A percentile compares a stretch with the other conserved stretches of the same genome.
Evolutionary conservation across 2,113 vertebrate species (phyloP).

Genomic region (Leiothrix lutea): DNA sequence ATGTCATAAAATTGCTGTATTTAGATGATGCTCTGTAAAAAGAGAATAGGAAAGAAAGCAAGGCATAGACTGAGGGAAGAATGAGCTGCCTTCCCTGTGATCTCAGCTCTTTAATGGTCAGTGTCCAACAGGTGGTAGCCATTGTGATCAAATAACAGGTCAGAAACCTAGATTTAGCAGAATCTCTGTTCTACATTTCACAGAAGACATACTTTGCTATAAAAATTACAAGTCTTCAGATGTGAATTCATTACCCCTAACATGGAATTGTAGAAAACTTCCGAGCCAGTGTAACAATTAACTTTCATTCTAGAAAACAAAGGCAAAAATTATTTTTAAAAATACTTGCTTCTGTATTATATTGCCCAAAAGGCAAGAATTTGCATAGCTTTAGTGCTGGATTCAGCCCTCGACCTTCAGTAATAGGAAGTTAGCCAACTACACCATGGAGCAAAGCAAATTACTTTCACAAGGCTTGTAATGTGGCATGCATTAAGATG

Average conservation of each 20-base stretch:
- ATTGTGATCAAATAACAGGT: background rate
- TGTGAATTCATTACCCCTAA: background rate
- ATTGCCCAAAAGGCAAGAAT: slow-evolving; percentile 44
- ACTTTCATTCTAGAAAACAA: background rate
- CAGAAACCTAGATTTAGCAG: background rate
- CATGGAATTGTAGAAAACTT: background rate
- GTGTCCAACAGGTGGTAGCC: accelerated
- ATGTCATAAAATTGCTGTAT: background rate
- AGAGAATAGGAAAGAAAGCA: background rate
- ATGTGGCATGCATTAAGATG: slow-evolving; percentile 71
- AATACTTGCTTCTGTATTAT: background rate
- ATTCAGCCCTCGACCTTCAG: slow-evolving; percentile 54
- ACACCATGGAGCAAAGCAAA: slow-evolving; percentile 51
- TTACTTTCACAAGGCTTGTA: slow-evolving; percentile 62
- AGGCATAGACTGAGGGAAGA: background rate
- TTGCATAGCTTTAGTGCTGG: slow-evolving; percentile 41
- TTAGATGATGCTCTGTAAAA: background rate
- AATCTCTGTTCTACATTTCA: background rate
- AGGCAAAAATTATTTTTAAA: background rate
- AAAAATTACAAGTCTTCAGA: background rate
- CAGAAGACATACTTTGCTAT: background rate
- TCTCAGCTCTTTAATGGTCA: background rate
- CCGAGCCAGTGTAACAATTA: background rate
- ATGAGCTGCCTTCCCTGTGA: background rate
- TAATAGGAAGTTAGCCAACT: slow-evolving; percentile 53